Base-by-base conservation (phyloP, 2,113 vertebrate genomes). In the Myotis lucifugus region DNA sequence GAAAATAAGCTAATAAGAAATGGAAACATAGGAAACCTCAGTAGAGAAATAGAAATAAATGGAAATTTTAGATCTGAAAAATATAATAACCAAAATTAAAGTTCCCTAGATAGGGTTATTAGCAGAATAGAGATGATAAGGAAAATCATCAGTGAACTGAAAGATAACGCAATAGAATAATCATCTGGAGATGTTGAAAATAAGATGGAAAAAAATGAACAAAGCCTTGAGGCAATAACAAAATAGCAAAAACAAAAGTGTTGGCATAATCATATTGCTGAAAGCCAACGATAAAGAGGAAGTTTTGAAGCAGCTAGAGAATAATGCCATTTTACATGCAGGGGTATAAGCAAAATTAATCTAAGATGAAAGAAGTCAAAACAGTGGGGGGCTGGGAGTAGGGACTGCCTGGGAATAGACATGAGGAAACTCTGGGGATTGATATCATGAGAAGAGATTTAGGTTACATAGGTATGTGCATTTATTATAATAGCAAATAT, bases 11-110 rank as follows among this genome's bases (percentile, higher is more conserved):
- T 37, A 90, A 52, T 67, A 81, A 82, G 67, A 73, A 17, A 73
- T 40, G 37, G 12, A 92, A 85, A 66, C 52, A 76, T 7, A 69
- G 42, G 50, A 70, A 88, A 72, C 78, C 18, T 50, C 74, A 64
- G 25, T 76, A 54, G 83, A 78, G 19, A 81, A 91, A 79, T 48
- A 91, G 52, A 92, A 93, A 18, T 79, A 85, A 94, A 88, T 85
- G 93, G 21, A 81, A 81, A 67, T 59, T 88, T 4, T 94, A 82
- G 21, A 85, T 66, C 17, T 42, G 23, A 59, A 86, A 92, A 94
- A 66, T 61, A 61, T 83, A 72, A 73, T 73, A 85, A 66, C 32
- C 46, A 25, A 67, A 74, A 81, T 81, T 83, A 94, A 93, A 82
- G 74, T 69, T 85, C 32, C 34, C n/a, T 94, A 29, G 54, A 19